A percentile compares a stretch with the other conserved stretches of the same genome.
These are phyloP conservation scores for Clistopyga incitator DNA, from an alignment of 2,888 invertebrate genomes.

Conservation along the genomic window DNA sequence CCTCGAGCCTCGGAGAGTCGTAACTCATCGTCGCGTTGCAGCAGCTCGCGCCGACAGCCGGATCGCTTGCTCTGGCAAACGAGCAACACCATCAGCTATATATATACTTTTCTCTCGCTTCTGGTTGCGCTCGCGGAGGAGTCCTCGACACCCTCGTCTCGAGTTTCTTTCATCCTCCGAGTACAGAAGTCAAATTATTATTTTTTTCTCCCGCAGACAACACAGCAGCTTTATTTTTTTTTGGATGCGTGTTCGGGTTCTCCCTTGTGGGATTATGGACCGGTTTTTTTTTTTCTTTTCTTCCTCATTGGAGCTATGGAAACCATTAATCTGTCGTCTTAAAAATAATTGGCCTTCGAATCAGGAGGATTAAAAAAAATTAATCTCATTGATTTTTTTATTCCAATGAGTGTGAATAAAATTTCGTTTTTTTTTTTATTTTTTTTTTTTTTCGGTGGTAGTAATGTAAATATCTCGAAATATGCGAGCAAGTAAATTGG, in stretches of 20 bases:
- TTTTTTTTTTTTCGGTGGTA: too few relatives aligned
- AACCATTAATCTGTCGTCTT: slow-evolving; percentile 44
- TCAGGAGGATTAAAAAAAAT: neutral
- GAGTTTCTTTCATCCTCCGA: slow-evolving; percentile 55
- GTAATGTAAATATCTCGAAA: too few relatives aligned
- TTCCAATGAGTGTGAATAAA: neutral
- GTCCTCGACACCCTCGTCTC: slow-evolving; percentile 60
- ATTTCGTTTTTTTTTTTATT: too few relatives aligned
- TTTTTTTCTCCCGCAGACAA: slow-evolving; percentile 22
- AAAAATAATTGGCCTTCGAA: slow-evolving; percentile 33
- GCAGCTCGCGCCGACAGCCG: slow-evolving; percentile 51
- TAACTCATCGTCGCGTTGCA: slow-evolving; percentile 60
- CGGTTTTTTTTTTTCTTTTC: slow-evolving; percentile 18
- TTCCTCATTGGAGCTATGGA: neutral
- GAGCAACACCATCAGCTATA: slow-evolving; percentile 39
- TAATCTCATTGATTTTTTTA: neutral
- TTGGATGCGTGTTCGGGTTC: neutral
- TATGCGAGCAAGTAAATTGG: too few relatives aligned
- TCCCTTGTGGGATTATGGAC: slow-evolving; percentile 37
- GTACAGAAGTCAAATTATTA: slow-evolving; percentile 42
- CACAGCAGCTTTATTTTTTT: neutral
- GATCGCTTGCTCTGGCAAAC: slow-evolving; percentile 53
- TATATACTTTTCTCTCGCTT: slow-evolving; percentile 54
- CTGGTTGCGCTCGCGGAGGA: slow-evolving; percentile 37
- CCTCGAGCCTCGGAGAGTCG: slow-evolving; percentile 37